Percentiles rank a stretch among this genome's conserved stretches.
Conservation (phyloP, 2,888 invertebrate genomes). For the Schizotus pectinicornis region DNA sequence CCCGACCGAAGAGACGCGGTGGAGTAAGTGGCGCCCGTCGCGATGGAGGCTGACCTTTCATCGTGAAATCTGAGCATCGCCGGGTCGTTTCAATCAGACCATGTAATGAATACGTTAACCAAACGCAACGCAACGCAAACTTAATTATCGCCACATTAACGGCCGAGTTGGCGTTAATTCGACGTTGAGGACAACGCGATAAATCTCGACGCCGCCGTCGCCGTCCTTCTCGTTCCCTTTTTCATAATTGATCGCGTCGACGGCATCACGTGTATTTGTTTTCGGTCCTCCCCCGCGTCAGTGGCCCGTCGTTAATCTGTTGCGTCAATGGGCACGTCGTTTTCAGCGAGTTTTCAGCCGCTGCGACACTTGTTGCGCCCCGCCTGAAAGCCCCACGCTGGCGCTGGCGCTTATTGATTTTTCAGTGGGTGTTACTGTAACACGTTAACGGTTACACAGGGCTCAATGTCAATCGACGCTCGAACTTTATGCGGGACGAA, state of each 20-base stretch:
- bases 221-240: not conserved
- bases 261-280: not conserved
- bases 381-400: constrained; percentile 28
- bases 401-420: constrained; percentile 25
- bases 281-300: constrained; percentile 1
- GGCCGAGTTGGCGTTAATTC: not conserved
- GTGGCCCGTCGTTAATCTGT: constrained; percentile 21
- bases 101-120: not conserved
- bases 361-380: constrained; percentile 24
- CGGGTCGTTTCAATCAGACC: not conserved
- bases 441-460: constrained; percentile 5
- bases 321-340: constrained; percentile 27
- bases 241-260: constrained; percentile 3
- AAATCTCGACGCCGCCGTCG: not conserved
- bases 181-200: not conserved
- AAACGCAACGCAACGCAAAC: not conserved
- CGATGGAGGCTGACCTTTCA: not conserved
- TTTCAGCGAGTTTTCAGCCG: constrained; percentile 17
- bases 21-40: not conserved
- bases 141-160: not conserved
- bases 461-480: not conserved
- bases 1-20: too few species aligned
- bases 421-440: constrained; percentile 23
- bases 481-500: too few species aligned
- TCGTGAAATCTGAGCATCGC: not conserved